Evolutionary conservation across 2,888 invertebrate species (phyloP).

Genomic region (Amiota mariae): DNA sequence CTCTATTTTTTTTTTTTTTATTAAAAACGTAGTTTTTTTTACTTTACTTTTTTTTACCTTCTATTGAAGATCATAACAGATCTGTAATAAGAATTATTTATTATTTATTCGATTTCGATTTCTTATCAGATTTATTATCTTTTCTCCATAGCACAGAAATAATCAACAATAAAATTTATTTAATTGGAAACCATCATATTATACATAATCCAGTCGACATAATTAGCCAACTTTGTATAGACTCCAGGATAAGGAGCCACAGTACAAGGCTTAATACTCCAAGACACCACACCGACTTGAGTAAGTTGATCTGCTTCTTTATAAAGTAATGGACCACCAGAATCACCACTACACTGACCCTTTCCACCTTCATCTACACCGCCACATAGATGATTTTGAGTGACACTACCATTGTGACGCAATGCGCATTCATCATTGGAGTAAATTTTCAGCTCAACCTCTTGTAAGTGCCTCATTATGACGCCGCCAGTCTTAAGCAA

Average conservation of each 20-base stretch:
- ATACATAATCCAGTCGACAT: constrained; percentile 65
- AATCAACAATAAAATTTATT: too few species aligned
- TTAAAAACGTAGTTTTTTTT: too few species aligned
- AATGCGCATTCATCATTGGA: constrained; percentile 60
- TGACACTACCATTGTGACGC: constrained; percentile 58
- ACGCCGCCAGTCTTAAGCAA: constrained; percentile 66
- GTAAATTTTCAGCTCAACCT: constrained; percentile 70
- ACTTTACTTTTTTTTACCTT: too few species aligned
- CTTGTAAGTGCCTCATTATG: constrained; percentile 67
- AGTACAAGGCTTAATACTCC: constrained; percentile 74
- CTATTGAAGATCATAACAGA: too few species aligned
- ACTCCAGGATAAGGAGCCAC: constrained; percentile 72
- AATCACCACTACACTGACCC: constrained; percentile 71
- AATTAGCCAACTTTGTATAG: constrained; percentile 71
- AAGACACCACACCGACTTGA: constrained; percentile 74
- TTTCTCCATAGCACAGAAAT: too few species aligned
- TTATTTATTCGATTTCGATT: too few species aligned
- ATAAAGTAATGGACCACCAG: constrained; percentile 68
- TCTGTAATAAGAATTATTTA: too few species aligned
- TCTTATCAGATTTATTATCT: too few species aligned
- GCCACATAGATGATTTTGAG: constrained; percentile 72
- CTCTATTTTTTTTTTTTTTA: too few species aligned
- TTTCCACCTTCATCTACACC: constrained; percentile 65
- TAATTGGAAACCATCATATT: constrained; percentile 45
- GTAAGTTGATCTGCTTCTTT: constrained; percentile 45